These are phyloP conservation scores for Ophion obscuratus DNA, from an alignment of 2,888 invertebrate genomes.

Conservation along the genomic window DNA sequence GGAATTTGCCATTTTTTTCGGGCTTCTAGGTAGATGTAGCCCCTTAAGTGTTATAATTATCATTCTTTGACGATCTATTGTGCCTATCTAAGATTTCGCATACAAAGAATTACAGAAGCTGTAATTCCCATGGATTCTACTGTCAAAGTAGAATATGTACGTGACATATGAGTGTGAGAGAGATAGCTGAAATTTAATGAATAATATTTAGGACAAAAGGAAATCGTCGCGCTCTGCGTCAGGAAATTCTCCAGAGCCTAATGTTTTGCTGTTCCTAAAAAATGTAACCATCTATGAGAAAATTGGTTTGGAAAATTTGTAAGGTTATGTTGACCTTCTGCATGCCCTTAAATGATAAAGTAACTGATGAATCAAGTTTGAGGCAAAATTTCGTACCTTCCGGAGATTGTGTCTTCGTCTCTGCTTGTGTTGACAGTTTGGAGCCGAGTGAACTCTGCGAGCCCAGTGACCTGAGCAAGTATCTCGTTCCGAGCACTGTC, in stretches of 20 bases:
- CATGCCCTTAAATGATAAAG: neutral
- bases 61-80: too few species aligned
- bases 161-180: neutral
- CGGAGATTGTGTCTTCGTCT: constrained; percentile 53
- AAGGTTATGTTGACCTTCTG: too few species aligned
- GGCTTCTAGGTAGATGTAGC: too few species aligned
- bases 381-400: constrained; percentile 59
- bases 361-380: neutral
- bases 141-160: neutral
- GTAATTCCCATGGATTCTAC: neutral
- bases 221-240: too few species aligned
- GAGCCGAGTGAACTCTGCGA: constrained; percentile 46
- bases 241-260: too few species aligned
- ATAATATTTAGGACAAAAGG: too few species aligned
- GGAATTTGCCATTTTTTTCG: too few species aligned
- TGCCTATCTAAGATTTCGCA: neutral
- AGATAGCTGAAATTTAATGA: too few species aligned
- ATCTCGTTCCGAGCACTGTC: constrained; percentile 57
- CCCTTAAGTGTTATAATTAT: too few species aligned
- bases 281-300: too few species aligned
- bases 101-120: neutral
- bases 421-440: constrained; percentile 68
- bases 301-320: too few species aligned
- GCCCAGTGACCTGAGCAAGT: constrained; percentile 56
- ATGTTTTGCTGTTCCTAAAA: too few species aligned